phyloP scores from a whole-genome alignment of 1,140 invertebrate genomes.

The Drosophila grimshawi region DNA sequence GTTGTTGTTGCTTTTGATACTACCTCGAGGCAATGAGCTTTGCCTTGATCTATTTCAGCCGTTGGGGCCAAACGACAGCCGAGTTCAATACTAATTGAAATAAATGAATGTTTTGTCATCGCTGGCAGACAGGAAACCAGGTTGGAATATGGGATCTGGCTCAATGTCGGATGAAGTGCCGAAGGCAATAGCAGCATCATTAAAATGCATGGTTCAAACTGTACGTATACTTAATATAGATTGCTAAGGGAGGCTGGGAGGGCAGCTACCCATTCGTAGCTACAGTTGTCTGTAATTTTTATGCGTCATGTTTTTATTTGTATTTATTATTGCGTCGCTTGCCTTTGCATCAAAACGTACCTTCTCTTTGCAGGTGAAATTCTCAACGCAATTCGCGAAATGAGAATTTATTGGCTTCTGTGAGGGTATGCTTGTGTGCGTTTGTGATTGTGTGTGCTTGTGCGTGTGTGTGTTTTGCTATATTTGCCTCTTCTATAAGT shows the following conservation, averaged over 20 bases:
- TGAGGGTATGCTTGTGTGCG: constrained; percentile 17
- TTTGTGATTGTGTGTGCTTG: constrained; percentile 7
- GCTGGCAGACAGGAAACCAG: constrained; percentile 31
- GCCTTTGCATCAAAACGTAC: constrained; percentile 34
- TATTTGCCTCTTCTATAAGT: constrained; percentile 56
- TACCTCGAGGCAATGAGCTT: constrained; percentile 6
- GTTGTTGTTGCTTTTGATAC: constrained; percentile 24
- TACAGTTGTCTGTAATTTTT: constrained; percentile 64
- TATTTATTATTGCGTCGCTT: constrained; percentile 76
- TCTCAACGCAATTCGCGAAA: constrained; percentile 63
- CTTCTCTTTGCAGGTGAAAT: constrained; percentile 76
- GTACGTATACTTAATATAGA: constrained; percentile 81
- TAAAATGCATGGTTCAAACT: constrained; percentile 82
- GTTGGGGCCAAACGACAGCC: neutral
- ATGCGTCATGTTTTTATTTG: constrained; percentile 80
- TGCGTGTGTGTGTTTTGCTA: constrained; percentile 14
- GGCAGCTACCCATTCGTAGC: constrained; percentile 26
- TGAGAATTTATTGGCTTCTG: constrained; percentile 80
- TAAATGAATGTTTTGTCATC: constrained; percentile 75
- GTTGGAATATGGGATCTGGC: constrained; percentile 21
- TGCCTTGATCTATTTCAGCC: constrained; percentile 43
- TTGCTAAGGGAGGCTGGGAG: constrained; percentile 41
- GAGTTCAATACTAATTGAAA: constrained; percentile 78
- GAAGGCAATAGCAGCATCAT: constrained; percentile 63
- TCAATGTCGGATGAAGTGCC: constrained; percentile 42